Conservation (phyloP, 2,797 vertebrate genomes). For the Enteromius fasciolatus region DNA sequence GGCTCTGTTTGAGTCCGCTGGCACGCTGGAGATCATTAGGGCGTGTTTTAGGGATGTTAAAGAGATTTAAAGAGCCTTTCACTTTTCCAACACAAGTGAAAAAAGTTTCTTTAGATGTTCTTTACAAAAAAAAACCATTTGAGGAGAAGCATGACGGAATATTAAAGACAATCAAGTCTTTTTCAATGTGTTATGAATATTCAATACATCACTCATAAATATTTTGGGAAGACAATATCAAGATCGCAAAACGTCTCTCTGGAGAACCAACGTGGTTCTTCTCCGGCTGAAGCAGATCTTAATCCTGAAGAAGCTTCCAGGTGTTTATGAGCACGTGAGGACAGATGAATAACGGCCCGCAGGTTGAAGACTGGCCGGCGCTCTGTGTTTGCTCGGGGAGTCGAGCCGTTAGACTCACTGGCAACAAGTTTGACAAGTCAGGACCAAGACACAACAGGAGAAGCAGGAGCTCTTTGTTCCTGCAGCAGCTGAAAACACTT, state of each 20-base stretch:
- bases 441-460: conserved; percentile 43
- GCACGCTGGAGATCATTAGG: too few species aligned
- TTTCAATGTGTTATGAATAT: neutral
- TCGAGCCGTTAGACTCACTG: conserved; percentile 51
- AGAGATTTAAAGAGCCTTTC: neutral
- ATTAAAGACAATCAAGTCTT: neutral
- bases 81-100: too few species aligned
- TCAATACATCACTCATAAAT: too few species aligned
- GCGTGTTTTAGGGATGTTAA: neutral
- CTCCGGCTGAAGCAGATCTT: neutral
- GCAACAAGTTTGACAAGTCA: conserved; percentile 58
- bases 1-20: neutral
- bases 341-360: neutral
- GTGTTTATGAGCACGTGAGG: neutral
- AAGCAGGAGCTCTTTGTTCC: conserved; percentile 53
- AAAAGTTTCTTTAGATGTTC: too few species aligned
- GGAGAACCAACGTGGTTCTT: neutral
- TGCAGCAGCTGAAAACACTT: conserved; percentile 59
- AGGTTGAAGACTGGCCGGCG: neutral
- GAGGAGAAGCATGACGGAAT: neutral
- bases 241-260: too few species aligned
- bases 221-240: too few species aligned
- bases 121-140: too few species aligned
- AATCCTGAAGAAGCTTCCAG: too few species aligned
- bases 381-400: conserved; percentile 35